A percentile compares a stretch with the other conserved stretches of the same genome.
Evolutionary conservation across 2,888 invertebrate genomes (phyloP).

Genomic region (Lasioglossum zephyrum): DNA sequence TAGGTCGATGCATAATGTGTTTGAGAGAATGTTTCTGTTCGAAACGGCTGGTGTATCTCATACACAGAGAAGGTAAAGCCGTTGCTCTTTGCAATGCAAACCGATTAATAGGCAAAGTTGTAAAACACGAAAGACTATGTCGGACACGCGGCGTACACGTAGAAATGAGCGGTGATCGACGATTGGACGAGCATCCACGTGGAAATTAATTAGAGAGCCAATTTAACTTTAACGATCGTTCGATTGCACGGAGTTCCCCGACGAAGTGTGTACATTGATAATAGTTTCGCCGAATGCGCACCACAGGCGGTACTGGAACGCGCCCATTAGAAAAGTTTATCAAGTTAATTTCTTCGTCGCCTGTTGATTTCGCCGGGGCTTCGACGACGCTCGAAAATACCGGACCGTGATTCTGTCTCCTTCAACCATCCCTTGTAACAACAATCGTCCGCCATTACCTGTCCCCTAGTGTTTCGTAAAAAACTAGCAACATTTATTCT

Average conservation of each 20-base stretch:
- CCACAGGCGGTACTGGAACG: conserved; percentile 47
- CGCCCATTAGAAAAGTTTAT: conserved; percentile 68
- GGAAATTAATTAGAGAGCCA: conserved; percentile 81
- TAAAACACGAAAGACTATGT: conserved; percentile 41
- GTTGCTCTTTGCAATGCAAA: conserved; percentile 1
- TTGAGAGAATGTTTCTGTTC: not conserved
- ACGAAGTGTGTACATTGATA: conserved; percentile 76
- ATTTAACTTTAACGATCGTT: conserved; percentile 80
- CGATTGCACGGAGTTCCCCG: conserved; percentile 69
- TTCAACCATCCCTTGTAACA: not conserved
- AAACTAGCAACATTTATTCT: conserved; percentile 28
- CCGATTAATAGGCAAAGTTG: conserved; percentile 29
- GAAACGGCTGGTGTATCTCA: not conserved
- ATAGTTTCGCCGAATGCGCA: conserved; percentile 73
- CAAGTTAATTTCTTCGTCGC: conserved; percentile 70
- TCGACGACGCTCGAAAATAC: conserved; percentile 34
- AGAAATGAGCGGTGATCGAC: conserved; percentile 51
- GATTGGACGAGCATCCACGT: conserved; percentile 69
- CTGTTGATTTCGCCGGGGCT: conserved; percentile 69
- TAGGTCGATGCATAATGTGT: not conserved
- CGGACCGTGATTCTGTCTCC: not conserved
- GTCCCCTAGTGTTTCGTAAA: not conserved
- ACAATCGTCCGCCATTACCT: not conserved
- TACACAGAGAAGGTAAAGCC: not conserved
- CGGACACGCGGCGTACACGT: conserved; percentile 19